Evolutionary conservation across 2,888 invertebrate species (phyloP), one percentile per base, ranked within the genome.

Genomic region (Thereva nobilitata): DNA sequence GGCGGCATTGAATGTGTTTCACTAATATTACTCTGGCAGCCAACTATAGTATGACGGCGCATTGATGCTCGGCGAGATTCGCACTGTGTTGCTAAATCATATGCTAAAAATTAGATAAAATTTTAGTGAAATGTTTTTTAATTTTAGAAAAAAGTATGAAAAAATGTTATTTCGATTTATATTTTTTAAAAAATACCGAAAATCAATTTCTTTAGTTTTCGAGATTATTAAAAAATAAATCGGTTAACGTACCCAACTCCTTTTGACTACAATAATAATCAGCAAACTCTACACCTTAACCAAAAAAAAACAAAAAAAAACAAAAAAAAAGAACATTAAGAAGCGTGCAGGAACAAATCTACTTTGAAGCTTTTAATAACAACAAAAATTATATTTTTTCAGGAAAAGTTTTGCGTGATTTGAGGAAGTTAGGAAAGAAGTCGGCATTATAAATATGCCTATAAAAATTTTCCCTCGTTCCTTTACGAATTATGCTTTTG

Each of bases 71-170:
- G 85, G 66, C 89, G 84, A 52, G 89, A 87, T 66, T 90, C 89
- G 76, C 90, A 89, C 77, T 91, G 91, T 53, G 91, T 90, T 69
- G 92, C 92, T 79, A 93, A 82, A 81, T 93, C 93, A 77, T 92
- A 92, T 53, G 91, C 91, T 88, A 82, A 7, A 76, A 47, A 5
- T 5, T 10, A 47, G 4, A n/a, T n/a, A 12, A 8, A n/a, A 47
- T 47, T n/a, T 47, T n/a, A 5, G 40, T 8, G n/a, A 37, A 10
- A 10, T 10, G 10, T 12, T n/a, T 10, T 23, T n/a, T 8, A 10
- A 2, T 47, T 47, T 6, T 6, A 5, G 10, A 6, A 47, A 41
- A 41, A 55, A 41, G 7, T 12, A 9, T 38, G 38, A 10, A 55
- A 23, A 23, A 23, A 23, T 23, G 1, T 23, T n/a, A n/a, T n/a